Base-by-base conservation (phyloP, 2,888 invertebrate species). In the Tachystola acroxantha region DNA sequence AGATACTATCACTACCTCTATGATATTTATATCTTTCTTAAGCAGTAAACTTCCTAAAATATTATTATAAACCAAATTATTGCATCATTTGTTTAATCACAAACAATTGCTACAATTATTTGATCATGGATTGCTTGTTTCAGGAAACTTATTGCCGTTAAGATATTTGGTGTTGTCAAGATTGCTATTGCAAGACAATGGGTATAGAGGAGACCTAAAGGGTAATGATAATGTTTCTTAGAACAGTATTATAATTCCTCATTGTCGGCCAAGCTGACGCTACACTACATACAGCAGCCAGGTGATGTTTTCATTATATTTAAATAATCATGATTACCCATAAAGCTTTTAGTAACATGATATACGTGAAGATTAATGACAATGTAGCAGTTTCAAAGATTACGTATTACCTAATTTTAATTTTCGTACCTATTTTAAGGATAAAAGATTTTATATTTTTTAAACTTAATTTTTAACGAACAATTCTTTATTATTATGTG, bases 151-250 rank as follows among this genome's bases (percentile, higher is more conserved):
- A 10, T 27, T 16, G 30, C 27, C 26, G 12, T 37, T 34, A 32
- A 35, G 27, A 32, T 48, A 48, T 46, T 45, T 49, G 50, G 53
- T 56, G 56, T 56, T 52, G 50, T 54, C 42, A 46, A 57, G 50
- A 48, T 65, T 68, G 62, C 64, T 66, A 64, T 66, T 66, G 62
- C 53, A 57, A 48, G 26, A 42, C 36, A 34, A 30, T 40, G 11
- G 10, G 5, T 24, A 42, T 35, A 44, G 48, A 43, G 10, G n/a
- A 24, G 9, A 1, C 10, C 10, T 32, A 24, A 11, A 24, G 10
- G 10, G 20, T n/a, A n/a, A 26, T 26, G n/a, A n/a, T 5, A 16
- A 14, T 3, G 30, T 22, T 22, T 36, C 16, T 7, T 32, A 13
- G 13, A 6, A 30, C 36, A 36, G 36, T 36, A 36, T 36, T 36